Conservation (phyloP, 2,888 invertebrate genomes). For the Dryocosmus kuriphilus region DNA sequence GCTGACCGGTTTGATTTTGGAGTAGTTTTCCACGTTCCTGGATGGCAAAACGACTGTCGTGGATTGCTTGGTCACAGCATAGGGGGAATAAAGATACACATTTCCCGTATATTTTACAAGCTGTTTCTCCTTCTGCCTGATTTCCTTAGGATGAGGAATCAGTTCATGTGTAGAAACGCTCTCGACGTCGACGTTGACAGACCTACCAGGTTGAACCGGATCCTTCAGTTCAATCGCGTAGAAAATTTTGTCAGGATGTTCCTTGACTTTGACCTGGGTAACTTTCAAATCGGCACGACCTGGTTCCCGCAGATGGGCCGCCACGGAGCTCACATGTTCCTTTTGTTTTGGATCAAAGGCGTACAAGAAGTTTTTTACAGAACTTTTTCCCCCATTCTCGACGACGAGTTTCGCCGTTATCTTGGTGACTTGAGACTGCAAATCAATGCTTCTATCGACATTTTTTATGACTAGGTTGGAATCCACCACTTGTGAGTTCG, state of each 20-base stretch:
- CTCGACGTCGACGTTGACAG: conserved; percentile 83
- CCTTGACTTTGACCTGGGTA: conserved; percentile 78
- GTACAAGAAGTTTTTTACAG: conserved; percentile 85
- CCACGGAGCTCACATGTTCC: conserved; percentile 86
- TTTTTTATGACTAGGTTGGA: conserved; percentile 84
- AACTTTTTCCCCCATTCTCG: conserved; percentile 89
- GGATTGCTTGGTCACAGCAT: conserved; percentile 88
- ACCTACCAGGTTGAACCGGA: conserved; percentile 80
- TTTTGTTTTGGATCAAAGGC: conserved; percentile 83
- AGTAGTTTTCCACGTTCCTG: conserved; percentile 89
- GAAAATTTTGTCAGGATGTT: conserved; percentile 79
- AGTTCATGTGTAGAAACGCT: conserved; percentile 87
- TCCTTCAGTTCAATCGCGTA: conserved; percentile 83
- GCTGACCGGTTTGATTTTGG: conserved; percentile 88
- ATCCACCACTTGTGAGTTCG: conserved; percentile 54
- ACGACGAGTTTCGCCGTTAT: conserved; percentile 88
- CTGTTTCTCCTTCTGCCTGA: conserved; percentile 96
- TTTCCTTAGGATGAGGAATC: conserved; percentile 90
- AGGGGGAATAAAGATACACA: conserved; percentile 91
- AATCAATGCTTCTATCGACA: conserved; percentile 91
- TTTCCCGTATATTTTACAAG: conserved; percentile 92
- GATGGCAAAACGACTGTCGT: conserved; percentile 89
- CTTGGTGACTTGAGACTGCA: conserved; percentile 93
- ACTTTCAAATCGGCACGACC: conserved; percentile 72
- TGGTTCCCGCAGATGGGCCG: conserved; percentile 78